Percentiles rank a stretch among this genome's conserved stretches.
phyloP scores from a whole-genome alignment of 2,797 vertebrate genomes.

The Myiotriccus ornatus region DNA sequence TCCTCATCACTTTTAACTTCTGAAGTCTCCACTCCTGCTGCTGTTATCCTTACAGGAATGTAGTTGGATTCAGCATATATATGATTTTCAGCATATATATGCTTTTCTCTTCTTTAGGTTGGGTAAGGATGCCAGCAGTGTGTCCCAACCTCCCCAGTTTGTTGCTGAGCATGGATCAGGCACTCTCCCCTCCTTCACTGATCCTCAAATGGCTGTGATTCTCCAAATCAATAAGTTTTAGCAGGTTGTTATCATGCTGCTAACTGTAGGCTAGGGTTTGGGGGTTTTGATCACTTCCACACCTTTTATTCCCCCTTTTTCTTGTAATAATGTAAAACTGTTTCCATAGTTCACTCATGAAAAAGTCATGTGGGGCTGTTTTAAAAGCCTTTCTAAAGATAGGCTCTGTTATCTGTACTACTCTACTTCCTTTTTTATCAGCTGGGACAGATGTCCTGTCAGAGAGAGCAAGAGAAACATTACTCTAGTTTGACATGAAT shows the following conservation, averaged over 20 bases:
- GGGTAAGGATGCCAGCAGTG: not conserved
- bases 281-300: not conserved
- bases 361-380: not conserved
- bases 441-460: constrained; percentile 5
- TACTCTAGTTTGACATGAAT: not conserved
- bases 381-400: constrained; percentile 54
- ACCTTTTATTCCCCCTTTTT: accelerated
- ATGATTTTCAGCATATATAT: not conserved
- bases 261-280: not conserved
- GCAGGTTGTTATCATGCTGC: not conserved
- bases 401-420: not conserved
- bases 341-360: not conserved
- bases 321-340: not conserved
- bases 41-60: not conserved
- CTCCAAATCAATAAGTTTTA: not conserved
- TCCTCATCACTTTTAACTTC: not conserved
- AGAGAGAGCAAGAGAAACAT: not conserved
- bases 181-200: not conserved
- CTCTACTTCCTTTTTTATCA: constrained; percentile 32
- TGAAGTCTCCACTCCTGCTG: not conserved
- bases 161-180: not conserved
- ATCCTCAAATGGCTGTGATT: not conserved
- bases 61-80: not conserved
- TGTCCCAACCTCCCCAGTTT: not conserved
- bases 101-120: not conserved